These are phyloP conservation scores for Natrix natrix DNA, from an alignment of 2,797 vertebrate species.

Conservation along the genomic window DNA sequence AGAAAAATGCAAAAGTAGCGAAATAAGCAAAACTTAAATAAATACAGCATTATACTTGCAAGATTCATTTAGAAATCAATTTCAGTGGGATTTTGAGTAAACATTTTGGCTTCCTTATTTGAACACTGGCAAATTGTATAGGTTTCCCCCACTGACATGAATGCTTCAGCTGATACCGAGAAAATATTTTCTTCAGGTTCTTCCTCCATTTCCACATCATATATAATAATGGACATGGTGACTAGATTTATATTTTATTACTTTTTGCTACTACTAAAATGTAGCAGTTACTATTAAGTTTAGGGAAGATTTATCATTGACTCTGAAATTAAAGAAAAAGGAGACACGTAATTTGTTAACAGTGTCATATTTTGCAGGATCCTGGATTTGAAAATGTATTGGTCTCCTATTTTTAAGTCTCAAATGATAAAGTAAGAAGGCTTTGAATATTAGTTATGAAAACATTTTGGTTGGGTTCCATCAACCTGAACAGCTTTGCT, in stretches of 20 bases:
- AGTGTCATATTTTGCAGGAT: background rate
- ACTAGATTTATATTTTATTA: background rate
- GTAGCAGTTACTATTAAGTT: background rate
- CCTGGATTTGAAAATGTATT: background rate
- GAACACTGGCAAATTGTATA: constrained; percentile 32
- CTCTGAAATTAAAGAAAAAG: background rate
- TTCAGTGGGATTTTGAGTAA: background rate
- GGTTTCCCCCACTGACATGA: constrained; percentile 38
- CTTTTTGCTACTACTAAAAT: constrained; percentile 22
- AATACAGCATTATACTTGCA: background rate
- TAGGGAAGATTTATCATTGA: background rate
- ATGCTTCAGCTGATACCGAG: constrained; percentile 47
- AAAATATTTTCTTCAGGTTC: constrained; percentile 53
- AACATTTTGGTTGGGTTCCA: background rate
- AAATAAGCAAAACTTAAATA: background rate
- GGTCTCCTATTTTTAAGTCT: background rate
- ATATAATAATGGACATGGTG: background rate
- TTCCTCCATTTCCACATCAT: constrained; percentile 27
- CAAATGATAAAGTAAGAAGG: background rate
- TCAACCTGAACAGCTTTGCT: background rate
- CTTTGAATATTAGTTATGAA: background rate
- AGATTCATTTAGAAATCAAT: background rate
- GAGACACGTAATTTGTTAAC: constrained; percentile 16
- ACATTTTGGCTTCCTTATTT: constrained; percentile 8
- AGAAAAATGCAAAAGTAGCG: background rate